Evolutionary conservation across 2,113 vertebrate species (phyloP).

Genomic region (Trachemys scripta): DNA sequence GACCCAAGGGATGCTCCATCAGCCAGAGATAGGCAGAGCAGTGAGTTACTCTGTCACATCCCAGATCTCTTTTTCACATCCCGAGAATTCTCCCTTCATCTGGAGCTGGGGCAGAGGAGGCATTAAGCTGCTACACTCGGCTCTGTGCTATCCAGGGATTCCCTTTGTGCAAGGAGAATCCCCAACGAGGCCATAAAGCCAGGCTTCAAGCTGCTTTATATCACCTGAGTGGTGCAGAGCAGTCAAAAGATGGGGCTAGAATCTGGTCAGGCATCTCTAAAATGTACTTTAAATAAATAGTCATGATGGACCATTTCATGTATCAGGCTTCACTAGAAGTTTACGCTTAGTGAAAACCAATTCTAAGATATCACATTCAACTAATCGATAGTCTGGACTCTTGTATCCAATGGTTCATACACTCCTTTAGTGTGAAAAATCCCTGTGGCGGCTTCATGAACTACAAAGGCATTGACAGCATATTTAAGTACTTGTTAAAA

Average conservation of each 20-base stretch:
- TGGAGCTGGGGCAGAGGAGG: neutral
- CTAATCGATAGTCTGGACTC: conserved; percentile 29
- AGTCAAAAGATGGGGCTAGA: neutral
- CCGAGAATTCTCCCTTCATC: neutral
- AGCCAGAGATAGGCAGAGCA: neutral
- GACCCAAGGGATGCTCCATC: neutral
- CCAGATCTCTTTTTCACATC: neutral
- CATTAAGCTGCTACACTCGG: neutral
- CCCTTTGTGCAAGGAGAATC: neutral
- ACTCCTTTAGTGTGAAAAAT: conserved; percentile 12
- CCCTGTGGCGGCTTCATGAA: conserved; percentile 2
- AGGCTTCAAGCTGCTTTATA: neutral
- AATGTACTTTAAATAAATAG: conserved; percentile 4
- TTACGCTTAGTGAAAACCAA: conserved; percentile 6
- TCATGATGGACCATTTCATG: conserved; percentile 1
- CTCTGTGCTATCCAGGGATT: neutral
- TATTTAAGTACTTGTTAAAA: conserved; percentile 10
- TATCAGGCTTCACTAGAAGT: neutral
- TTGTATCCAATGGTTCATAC: conserved; percentile 10
- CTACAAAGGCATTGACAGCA: neutral
- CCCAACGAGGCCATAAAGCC: neutral
- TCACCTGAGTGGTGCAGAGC: neutral
- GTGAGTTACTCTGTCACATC: neutral
- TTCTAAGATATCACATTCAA: neutral
- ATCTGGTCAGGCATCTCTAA: conserved; percentile 7